Evolutionary conservation across 1,140 invertebrate species (phyloP).

Genomic region (Bombus waltoni): DNA sequence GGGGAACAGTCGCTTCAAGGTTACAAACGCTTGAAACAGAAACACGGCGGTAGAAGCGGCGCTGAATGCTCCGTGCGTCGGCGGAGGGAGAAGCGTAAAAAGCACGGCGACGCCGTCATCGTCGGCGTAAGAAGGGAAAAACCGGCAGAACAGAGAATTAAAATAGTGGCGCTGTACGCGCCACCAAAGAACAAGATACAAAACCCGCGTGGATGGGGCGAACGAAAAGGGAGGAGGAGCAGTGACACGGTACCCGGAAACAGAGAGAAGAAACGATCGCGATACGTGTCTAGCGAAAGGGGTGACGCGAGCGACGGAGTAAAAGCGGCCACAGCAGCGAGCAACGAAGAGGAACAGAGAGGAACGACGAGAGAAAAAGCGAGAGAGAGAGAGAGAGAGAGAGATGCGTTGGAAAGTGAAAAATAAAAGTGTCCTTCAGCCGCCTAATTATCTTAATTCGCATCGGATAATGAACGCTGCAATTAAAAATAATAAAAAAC

Average conservation of each 20-base stretch:
- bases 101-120: not conserved
- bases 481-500: conserved; percentile 65
- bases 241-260: too few species aligned
- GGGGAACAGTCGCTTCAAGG: conserved; percentile 6
- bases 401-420: conserved; percentile 18
- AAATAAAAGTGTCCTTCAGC: conserved; percentile 63
- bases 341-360: not conserved
- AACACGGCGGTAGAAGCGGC: conserved; percentile 4
- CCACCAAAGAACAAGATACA: conserved; percentile 33
- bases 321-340: not conserved
- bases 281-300: not conserved
- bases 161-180: conserved; percentile 21
- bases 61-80: not conserved
- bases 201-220: not conserved
- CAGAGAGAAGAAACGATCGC: not conserved
- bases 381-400: not conserved
- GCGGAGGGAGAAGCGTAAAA: not conserved
- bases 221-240: too few species aligned
- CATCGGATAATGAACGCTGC: conserved; percentile 67
- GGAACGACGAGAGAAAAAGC: not conserved
- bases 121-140: not conserved
- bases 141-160: conserved; percentile 22
- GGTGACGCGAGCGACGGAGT: not conserved
- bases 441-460: conserved; percentile 69
- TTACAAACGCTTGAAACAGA: conserved; percentile 22